Conservation (phyloP, 2,797 vertebrate species). For the Streptopelia turtur region DNA sequence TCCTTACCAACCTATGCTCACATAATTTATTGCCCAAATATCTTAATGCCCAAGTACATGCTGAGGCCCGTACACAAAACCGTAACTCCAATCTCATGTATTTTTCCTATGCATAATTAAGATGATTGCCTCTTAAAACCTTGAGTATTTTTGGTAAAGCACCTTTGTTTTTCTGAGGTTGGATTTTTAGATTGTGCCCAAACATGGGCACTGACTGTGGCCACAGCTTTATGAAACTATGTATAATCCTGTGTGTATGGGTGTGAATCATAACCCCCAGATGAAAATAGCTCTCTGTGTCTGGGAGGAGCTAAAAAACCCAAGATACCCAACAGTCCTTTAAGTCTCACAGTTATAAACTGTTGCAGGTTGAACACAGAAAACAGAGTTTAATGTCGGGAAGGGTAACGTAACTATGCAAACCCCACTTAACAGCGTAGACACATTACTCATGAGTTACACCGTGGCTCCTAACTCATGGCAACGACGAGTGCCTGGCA, state of each 20-base stretch:
- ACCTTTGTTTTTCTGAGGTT: constrained; percentile 54
- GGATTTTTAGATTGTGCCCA: constrained; percentile 32
- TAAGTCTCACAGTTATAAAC: neutral
- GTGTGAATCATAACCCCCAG: constrained; percentile 50
- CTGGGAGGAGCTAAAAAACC: neutral
- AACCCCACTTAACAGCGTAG: constrained; percentile 43
- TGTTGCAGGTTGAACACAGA: neutral
- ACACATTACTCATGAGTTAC: constrained; percentile 64
- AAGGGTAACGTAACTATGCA: constrained; percentile 18
- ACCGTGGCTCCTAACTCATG: constrained; percentile 61
- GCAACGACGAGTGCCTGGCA: constrained; percentile 66
- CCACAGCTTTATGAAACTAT: neutral
- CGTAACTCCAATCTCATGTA: constrained; percentile 31
- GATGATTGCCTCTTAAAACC: constrained; percentile 60
- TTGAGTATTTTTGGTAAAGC: constrained; percentile 59
- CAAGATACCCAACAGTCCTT: neutral
- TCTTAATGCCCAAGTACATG: constrained; percentile 44
- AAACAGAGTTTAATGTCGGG: neutral
- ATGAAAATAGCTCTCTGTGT: constrained; percentile 37
- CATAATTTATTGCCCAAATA: constrained; percentile 60
- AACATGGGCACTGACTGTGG: constrained; percentile 10
- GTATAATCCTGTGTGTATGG: neutral
- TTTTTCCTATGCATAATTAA: constrained; percentile 62
- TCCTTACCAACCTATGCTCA: constrained; percentile 54
- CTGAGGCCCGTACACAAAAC: constrained; percentile 55